Evolutionary conservation across 2,797 vertebrate genomes (phyloP).

Genomic region (Erithacus rubecula): DNA sequence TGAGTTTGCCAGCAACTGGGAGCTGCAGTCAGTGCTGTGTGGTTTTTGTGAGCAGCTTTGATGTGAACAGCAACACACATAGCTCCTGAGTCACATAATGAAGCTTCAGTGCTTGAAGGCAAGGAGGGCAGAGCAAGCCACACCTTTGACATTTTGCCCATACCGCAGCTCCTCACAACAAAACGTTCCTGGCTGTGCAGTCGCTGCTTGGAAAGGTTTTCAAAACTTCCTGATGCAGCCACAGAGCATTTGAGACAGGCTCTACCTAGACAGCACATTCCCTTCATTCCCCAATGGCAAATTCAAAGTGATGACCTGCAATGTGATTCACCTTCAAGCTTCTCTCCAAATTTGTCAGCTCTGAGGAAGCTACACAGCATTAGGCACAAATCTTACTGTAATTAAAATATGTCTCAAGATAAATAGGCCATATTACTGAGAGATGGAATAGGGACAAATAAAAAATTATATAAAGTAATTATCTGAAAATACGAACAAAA

Average conservation of each 20-base stretch:
- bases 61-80: background rate
- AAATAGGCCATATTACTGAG: constrained; percentile 21
- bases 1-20: background rate
- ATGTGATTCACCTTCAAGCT: background rate
- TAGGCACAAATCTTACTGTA: background rate
- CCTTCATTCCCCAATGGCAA: background rate
- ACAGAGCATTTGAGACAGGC: background rate
- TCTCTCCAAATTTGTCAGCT: background rate
- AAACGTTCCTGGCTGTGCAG: background rate
- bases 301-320: background rate
- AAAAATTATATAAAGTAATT: background rate
- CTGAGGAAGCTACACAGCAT: background rate
- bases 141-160: constrained; percentile 31
- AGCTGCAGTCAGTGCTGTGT: background rate
- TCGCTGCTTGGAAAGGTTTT: background rate
- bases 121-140: constrained; percentile 27
- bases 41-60: constrained; percentile 18
- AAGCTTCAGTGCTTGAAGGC: constrained; percentile 25
- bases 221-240: background rate
- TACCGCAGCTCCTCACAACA: background rate
- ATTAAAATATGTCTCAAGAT: constrained; percentile 6
- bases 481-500: background rate
- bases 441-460: constrained; percentile 26
- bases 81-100: constrained; percentile 26
- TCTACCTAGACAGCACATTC: background rate